These are phyloP conservation scores for Pipra filicauda DNA, from an alignment of 2,113 vertebrate species.

Conservation along the genomic window DNA sequence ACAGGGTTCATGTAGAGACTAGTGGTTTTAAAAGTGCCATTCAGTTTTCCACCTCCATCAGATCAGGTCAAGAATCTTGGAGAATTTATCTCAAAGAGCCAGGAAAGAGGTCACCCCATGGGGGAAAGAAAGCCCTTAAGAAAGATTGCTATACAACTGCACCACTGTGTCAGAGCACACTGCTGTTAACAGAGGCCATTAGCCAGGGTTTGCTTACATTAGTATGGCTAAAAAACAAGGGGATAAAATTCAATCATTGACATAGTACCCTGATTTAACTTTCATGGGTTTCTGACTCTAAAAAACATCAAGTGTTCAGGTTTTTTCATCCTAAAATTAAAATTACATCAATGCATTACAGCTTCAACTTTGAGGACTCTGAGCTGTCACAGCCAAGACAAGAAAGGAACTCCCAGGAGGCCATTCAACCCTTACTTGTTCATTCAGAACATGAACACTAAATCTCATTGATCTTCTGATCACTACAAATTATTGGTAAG, in stretches of 20 bases:
- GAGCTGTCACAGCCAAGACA: not conserved
- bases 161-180: not conserved
- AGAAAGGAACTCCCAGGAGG: not conserved
- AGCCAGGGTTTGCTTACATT: not conserved
- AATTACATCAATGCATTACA: not conserved
- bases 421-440: conserved; percentile 15
- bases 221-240: not conserved
- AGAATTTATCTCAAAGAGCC: conserved; percentile 29
- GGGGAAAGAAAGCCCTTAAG: not conserved
- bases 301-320: not conserved
- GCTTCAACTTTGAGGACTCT: not conserved
- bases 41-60: not conserved
- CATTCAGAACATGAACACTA: conserved; percentile 38
- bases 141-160: not conserved
- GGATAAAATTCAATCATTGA: not conserved
- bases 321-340: conserved; percentile 19
- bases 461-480: conserved; percentile 68
- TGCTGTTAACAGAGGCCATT: not conserved
- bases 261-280: not conserved
- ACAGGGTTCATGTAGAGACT: not conserved
- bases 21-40: not conserved
- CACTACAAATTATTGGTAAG: conserved; percentile 71
- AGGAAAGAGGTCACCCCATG: not conserved
- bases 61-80: conserved; percentile 14
- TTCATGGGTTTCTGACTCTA: not conserved